These are phyloP conservation scores for Platalea minor DNA, from an alignment of 2,797 vertebrate species.

Conservation along the genomic window DNA sequence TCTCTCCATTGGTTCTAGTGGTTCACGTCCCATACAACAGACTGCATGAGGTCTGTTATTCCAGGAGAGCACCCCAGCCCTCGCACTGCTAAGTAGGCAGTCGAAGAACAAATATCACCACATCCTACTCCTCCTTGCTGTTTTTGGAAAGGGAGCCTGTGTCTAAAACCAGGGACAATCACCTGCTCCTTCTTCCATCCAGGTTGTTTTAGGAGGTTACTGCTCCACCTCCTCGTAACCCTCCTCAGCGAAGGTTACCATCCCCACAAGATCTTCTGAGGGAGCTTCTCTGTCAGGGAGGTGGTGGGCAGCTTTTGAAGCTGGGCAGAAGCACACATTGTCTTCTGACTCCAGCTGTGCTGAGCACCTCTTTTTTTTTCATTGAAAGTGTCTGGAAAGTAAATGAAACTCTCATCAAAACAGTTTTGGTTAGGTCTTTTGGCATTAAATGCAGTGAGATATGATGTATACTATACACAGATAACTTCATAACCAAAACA, in stretches of 20 bases:
- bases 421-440: background rate
- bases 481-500: background rate
- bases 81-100: background rate
- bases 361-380: background rate
- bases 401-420: background rate
- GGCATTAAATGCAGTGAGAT: background rate
- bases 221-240: background rate
- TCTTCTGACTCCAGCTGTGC: background rate
- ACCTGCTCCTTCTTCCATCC: background rate
- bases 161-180: background rate
- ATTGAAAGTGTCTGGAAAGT: background rate
- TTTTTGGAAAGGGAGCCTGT: background rate
- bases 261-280: background rate
- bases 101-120: background rate
- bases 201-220: background rate
- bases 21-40: fast-evolving
- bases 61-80: background rate
- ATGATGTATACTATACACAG: background rate
- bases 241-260: background rate
- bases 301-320: background rate
- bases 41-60: background rate
- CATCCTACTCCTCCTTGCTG: background rate
- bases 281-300: background rate
- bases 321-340: fast-evolving
- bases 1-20: background rate